Base-by-base conservation (phyloP, 2,888 invertebrate species). In the Xestia xanthographa region DNA sequence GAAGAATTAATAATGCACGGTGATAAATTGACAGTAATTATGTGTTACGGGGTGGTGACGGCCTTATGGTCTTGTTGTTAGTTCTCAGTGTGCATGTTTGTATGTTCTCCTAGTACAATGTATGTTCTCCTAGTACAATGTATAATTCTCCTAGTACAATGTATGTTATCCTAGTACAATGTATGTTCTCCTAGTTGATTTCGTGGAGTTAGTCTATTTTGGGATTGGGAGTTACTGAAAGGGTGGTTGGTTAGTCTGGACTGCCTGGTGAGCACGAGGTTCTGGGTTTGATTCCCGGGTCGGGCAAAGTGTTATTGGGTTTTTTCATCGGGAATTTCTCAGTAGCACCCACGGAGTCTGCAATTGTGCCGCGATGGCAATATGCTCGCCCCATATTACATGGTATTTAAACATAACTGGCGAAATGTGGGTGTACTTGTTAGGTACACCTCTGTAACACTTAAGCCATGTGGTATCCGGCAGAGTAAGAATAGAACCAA, bases 1-100 rank as follows among this genome's bases (percentile, higher is more conserved):
- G 94, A 93, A 92, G 20, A 93, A 94, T 95, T 94, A 94, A 95
- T 94, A 93, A 95, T 95, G 93, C 93, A 95, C 90, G 87, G 89
- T 91, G 90, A 93, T 93, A 94, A 95, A 94, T 94, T 95, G 95
- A 94, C 94, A 93, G 87, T 95, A 95, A 95, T 95, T 93, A 91
- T 90, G 86, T 90, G 90, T 86, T 85, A 90, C 88, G 83, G 87
- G 86, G 90, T 88, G 92, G 82, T 87, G 90, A 88, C 76, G 84
- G 70, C 66, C 71, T 29, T 56, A 63, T 20, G 70, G 43, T n/a
- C 50, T 9, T 85, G 71, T 73, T 67, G 26, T 45, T 29, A 45
- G 81, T 50, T 63, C 72, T n/a, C n/a, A n/a, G n/a, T n/a, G n/a
- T n/a, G n/a, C 66, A 60, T 45, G 60, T 70, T 60, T 84, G 50